phyloP scores from a whole-genome alignment of 1,140 invertebrate species.

The Neuroterus valhalla region DNA sequence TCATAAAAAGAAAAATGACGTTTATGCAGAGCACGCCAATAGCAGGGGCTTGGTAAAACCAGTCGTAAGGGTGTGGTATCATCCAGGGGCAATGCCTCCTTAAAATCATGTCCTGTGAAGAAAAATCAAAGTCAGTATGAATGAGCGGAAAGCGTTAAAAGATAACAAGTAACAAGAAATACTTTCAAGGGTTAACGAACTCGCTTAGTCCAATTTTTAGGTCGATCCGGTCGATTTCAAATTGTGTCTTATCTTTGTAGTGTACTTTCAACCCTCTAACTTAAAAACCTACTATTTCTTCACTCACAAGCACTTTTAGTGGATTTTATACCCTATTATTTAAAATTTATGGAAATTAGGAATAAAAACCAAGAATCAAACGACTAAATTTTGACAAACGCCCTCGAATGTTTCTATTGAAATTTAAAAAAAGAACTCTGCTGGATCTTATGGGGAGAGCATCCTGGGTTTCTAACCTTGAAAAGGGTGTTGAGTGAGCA shows the following conservation, averaged over 20 bases:
- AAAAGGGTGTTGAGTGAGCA: too few species aligned
- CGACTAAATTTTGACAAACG: too few species aligned
- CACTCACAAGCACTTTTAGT: too few species aligned
- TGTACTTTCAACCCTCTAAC: too few species aligned
- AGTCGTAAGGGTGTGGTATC: conserved; percentile 83
- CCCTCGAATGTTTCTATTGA: too few species aligned
- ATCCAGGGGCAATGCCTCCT: conserved; percentile 82
- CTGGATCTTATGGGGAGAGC: too few species aligned
- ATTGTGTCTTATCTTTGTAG: not conserved
- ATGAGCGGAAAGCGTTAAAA: conserved; percentile 27
- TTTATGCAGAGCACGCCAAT: conserved; percentile 86
- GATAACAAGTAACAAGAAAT: not conserved
- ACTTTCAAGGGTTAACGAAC: conserved; percentile 6
- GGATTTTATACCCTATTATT: too few species aligned
- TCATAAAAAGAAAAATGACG: conserved; percentile 89
- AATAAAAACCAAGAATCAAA: too few species aligned
- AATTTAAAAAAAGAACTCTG: too few species aligned
- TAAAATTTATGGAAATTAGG: too few species aligned
- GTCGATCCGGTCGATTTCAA: conserved; percentile 19
- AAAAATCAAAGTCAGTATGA: conserved; percentile 36
- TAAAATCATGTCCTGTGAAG: conserved; percentile 62
- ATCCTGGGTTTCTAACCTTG: too few species aligned
- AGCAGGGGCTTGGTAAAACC: conserved; percentile 87
- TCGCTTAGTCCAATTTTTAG: conserved; percentile 34
- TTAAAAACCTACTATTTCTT: too few species aligned